Evolutionary conservation across 1,140 invertebrate species (phyloP), one percentile per base, ranked within the genome.

Genomic region (Polyergus mexicanus): DNA sequence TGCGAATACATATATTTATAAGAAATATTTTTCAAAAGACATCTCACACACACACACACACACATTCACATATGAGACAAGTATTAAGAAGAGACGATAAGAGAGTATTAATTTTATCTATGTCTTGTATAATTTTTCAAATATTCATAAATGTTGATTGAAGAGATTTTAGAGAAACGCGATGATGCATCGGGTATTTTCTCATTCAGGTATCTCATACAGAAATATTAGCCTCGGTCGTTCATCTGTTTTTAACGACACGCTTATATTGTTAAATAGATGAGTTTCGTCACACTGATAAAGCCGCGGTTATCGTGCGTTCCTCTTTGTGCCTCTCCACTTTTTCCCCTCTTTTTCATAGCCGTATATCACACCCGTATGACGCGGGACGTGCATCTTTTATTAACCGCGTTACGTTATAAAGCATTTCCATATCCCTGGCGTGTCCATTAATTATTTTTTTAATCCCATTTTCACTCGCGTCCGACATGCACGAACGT

Each of bases 391-490:
- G 63, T 76, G 56, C 85, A 71, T 84, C 81, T 75, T 88, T 88
- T 88, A 88, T 88, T 88, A 88, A 87, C 69, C 78, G 25, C 65
- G 71, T 88, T 87, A 58, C 32, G 47, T 87, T 77, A 65, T 65
- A 76, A 88, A 77, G 71, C 78, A 76, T 88, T 88, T 88, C 41
- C 86, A 72, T 60, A 51, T 78, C 16, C 54, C 2, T 22, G 63
- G 16, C 35, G 86, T 78, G 69, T 85, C 60, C 65, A 44, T 72
- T 72, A 69, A 84, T 58, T 65, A 56, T 72, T 69, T 85, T 85
- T 87, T 88, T 75, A 85, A 62, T 80, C n/a, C 56, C 62, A 80
- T 80, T 84, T 89, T 85, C 80, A 88, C 81, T 54, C 41, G 47
- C 47, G 47, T 51, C 51, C 60, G 58, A 71, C 71, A 51, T 76